These are phyloP conservation scores for Geotrypetes seraphini DNA, from an alignment of 2,797 vertebrate genomes.

Conservation along the genomic window DNA sequence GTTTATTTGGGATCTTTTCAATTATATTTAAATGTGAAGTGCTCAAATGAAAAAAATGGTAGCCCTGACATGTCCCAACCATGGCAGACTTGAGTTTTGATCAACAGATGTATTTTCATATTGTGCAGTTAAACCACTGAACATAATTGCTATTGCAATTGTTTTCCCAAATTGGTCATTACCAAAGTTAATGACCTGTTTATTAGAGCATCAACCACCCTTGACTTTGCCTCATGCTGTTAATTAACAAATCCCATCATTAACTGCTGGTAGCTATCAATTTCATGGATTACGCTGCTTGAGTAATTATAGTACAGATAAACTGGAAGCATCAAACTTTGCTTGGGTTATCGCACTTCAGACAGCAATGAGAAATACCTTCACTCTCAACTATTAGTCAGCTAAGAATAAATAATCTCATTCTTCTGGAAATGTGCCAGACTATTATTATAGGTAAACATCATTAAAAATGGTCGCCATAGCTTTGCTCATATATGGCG, in stretches of 20 bases:
- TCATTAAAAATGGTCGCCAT: too few species aligned
- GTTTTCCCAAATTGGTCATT: conserved; percentile 60
- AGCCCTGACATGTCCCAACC: not conserved
- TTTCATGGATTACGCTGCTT: conserved; percentile 20
- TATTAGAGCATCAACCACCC: conserved; percentile 65
- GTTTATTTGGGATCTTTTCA: conserved; percentile 19
- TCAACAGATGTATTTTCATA: conserved; percentile 36
- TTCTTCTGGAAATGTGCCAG: too few species aligned
- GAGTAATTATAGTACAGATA: conserved; percentile 18
- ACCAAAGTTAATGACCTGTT: conserved; percentile 66
- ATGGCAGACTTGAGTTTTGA: conserved; percentile 23
- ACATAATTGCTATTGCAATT: conserved; percentile 54
- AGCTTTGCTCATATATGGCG: too few species aligned
- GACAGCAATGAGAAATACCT: too few species aligned
- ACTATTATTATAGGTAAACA: too few species aligned
- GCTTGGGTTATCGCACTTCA: conserved; percentile 1
- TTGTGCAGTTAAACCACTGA: conserved; percentile 29
- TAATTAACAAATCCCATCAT: conserved; percentile 65
- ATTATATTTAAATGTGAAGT: conserved; percentile 15
- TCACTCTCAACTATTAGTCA: too few species aligned
- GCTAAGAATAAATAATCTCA: too few species aligned
- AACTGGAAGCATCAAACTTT: conserved; percentile 15
- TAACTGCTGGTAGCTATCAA: conserved; percentile 41
- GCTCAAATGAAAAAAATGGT: conserved; percentile 26
- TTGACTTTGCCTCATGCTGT: conserved; percentile 56